Percentiles rank a stretch among this genome's conserved stretches.
These are phyloP conservation scores for Xestia ashworthii DNA, from an alignment of 2,888 invertebrate species.

Conservation along the genomic window DNA sequence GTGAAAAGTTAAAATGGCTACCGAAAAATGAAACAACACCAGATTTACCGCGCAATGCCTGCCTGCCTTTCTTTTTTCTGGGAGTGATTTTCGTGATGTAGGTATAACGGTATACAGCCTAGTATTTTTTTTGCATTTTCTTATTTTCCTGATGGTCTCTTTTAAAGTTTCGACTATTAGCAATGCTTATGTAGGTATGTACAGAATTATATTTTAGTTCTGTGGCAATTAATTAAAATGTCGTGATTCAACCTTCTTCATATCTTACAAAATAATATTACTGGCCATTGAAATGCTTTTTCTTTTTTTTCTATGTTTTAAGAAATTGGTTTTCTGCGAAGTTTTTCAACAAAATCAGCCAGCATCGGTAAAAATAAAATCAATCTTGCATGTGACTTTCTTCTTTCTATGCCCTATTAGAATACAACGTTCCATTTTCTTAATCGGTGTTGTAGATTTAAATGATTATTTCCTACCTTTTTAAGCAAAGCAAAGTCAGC, in stretches of 20 bases:
- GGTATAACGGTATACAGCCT: constrained; percentile 39
- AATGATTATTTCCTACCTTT: constrained; percentile 1
- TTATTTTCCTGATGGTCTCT: neutral
- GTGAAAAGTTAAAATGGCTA: neutral
- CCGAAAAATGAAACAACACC: neutral
- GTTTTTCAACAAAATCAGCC: constrained; percentile 10
- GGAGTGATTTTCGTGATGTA: neutral
- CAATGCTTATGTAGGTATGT: neutral
- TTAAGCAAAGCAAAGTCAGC: neutral
- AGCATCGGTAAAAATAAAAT: neutral
- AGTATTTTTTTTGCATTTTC: neutral
- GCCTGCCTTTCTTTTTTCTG: constrained; percentile 45
- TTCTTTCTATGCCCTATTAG: neutral
- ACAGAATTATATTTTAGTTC: neutral
- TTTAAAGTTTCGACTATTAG: neutral
- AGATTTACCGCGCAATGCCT: constrained; percentile 18
- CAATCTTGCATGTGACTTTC: neutral
- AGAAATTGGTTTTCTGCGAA: neutral
- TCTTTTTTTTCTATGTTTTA: neutral
- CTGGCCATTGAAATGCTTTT: neutral
- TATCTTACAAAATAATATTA: neutral
- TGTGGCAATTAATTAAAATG: no score
- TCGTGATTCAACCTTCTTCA: neutral
- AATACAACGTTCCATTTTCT: neutral
- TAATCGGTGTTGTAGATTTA: neutral